Evolutionary conservation across 2,113 vertebrate species (phyloP).

Genomic region (Gopherus evgoodei): DNA sequence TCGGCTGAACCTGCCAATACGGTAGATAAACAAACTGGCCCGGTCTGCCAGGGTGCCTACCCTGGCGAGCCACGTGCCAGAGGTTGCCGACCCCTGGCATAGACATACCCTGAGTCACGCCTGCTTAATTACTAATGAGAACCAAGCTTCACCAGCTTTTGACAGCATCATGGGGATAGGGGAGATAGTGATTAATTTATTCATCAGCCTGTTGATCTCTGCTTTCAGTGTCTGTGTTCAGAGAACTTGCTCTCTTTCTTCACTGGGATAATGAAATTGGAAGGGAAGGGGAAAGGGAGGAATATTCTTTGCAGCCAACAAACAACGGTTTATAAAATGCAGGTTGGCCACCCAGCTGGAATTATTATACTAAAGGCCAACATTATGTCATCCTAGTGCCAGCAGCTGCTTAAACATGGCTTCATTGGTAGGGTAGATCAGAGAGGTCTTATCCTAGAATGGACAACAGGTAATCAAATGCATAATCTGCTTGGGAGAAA

Average conservation of each 20-base stretch:
- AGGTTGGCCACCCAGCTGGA: slow-evolving; percentile 43
- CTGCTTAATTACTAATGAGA: slow-evolving; percentile 24
- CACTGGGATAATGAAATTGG: slow-evolving; percentile 40
- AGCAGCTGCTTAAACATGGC: slow-evolving; percentile 16
- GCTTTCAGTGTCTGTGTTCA: not conserved
- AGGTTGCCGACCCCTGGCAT: too few species aligned
- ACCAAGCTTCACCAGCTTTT: not conserved
- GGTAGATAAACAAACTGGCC: too few species aligned
- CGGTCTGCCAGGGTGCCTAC: too few species aligned
- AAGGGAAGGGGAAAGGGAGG: slow-evolving; percentile 23
- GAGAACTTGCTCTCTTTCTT: not conserved
- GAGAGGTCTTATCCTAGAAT: not conserved
- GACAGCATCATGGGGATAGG: slow-evolving; percentile 8
- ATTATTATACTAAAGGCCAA: not conserved
- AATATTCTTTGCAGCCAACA: not conserved
- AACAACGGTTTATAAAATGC: not conserved
- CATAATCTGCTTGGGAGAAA: not conserved
- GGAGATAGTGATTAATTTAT: slow-evolving; percentile 36
- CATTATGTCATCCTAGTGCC: not conserved
- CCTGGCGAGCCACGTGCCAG: too few species aligned
- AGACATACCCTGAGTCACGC: accelerated
- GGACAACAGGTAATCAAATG: not conserved
- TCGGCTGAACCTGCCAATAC: too few species aligned
- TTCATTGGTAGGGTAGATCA: not conserved
- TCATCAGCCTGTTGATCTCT: slow-evolving; percentile 17